Conservation (phyloP, 2,113 vertebrate species). For the Odobenus rosmarus region DNA sequence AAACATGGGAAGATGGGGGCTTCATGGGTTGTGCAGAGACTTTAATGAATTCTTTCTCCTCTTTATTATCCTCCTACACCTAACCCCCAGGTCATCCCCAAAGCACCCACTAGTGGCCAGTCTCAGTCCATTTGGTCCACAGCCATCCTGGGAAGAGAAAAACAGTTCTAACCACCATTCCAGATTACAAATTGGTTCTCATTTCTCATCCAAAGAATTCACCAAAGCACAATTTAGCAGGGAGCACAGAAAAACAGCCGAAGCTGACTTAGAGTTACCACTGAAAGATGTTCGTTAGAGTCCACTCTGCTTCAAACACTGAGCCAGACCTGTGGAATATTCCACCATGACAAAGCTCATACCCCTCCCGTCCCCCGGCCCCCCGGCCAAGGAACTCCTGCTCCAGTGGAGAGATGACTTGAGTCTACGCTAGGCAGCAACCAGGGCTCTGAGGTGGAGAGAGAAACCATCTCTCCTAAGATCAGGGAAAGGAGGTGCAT, state of each 20-base stretch:
- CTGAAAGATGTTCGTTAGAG: background rate
- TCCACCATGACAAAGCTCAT: background rate
- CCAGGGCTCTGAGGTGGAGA: background rate
- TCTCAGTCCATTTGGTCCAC: background rate
- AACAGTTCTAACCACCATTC: background rate
- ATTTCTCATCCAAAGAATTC: constrained; percentile 25
- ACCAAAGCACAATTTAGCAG: background rate
- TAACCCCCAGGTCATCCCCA: background rate
- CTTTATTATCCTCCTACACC: background rate
- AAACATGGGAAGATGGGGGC: background rate
- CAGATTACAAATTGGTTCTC: background rate
- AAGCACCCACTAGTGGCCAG: background rate
- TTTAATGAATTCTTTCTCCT: background rate
- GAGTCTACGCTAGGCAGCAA: background rate
- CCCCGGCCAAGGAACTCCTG: background rate
- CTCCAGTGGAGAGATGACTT: background rate
- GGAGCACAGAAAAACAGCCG: background rate
- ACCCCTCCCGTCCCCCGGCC: background rate
- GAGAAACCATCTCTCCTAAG: background rate
- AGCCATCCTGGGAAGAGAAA: background rate
- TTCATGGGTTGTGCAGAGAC: background rate
- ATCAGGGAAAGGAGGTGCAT: background rate
- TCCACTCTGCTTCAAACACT: background rate
- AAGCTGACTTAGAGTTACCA: background rate
- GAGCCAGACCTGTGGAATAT: background rate